phyloP scores from a whole-genome alignment of 1,140 invertebrate genomes.

The Drosophila miranda region DNA sequence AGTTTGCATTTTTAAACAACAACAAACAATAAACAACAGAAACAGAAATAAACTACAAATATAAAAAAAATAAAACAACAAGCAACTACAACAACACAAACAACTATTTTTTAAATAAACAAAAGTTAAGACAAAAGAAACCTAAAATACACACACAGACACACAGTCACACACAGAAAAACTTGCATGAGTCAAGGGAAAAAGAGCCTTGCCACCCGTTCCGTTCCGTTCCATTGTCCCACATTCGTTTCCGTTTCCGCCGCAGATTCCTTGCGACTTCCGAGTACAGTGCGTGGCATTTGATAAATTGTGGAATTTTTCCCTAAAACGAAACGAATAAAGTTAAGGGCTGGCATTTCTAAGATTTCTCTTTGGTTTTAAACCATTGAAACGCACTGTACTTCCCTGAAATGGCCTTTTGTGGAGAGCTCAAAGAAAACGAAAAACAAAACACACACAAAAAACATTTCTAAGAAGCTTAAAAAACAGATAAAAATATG shows the following conservation, averaged over 20 bases:
- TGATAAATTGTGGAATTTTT: no score
- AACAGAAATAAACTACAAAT: conserved; percentile 25
- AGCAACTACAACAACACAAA: conserved; percentile 39
- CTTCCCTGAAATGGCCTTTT: background rate
- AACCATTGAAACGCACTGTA: conserved; percentile 9
- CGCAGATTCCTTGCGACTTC: conserved; percentile 6
- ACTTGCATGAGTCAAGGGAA: conserved; percentile 29
- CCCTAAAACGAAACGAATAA: no score
- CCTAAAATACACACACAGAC: conserved; percentile 17
- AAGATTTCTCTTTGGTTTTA: background rate
- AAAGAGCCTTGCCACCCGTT: conserved; percentile 15
- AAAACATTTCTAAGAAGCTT: conserved; percentile 28
- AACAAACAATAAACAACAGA: conserved; percentile 45
- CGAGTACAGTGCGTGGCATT: background rate
- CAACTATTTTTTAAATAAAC: conserved; percentile 22
- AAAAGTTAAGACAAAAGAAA: conserved; percentile 24
- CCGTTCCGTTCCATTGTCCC: conserved; percentile 8
- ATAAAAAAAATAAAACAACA: conserved; percentile 6
- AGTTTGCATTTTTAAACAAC: conserved; percentile 55
- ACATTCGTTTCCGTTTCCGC: conserved; percentile 36
- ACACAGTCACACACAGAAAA: conserved; percentile 7
- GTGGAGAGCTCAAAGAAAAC: conserved; percentile 8
- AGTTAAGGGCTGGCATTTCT: no score
- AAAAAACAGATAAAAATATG: conserved; percentile 23
- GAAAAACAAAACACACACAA: background rate